A percentile compares a stretch with the other conserved stretches of the same genome.
Conservation (phyloP, 2,113 vertebrate genomes). For the Centropus bengalensis region DNA sequence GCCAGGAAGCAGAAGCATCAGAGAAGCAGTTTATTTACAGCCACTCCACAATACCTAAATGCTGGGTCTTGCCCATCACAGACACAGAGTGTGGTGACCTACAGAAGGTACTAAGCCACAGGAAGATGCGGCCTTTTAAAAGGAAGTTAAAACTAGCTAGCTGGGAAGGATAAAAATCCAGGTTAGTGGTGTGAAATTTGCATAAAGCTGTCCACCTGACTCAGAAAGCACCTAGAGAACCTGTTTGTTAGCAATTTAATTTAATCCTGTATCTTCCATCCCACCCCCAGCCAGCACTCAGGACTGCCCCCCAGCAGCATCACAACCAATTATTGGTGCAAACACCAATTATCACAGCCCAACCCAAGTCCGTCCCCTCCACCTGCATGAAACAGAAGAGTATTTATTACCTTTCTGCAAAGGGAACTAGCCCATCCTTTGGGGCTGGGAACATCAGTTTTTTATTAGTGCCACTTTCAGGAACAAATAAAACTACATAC, state of each 20-base stretch:
- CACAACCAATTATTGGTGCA: not conserved
- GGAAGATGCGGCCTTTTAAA: not conserved
- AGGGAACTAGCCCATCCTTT: not conserved
- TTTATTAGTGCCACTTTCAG: conserved; percentile 32
- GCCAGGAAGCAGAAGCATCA: not conserved
- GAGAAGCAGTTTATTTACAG: not conserved
- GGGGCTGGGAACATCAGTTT: not conserved
- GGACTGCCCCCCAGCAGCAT: not conserved
- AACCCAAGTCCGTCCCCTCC: not conserved
- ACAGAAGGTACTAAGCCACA: not conserved
- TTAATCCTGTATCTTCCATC: not conserved
- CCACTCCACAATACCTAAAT: not conserved
- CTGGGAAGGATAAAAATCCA: not conserved
- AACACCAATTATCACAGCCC: not conserved
- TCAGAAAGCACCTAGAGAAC: not conserved
- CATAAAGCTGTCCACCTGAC: not conserved
- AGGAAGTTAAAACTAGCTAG: not conserved
- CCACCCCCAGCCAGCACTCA: not conserved
- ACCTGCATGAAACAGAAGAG: not conserved
- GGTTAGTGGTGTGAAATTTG: not conserved
- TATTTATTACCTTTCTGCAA: not conserved
- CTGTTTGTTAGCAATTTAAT: not conserved
- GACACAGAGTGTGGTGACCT: not conserved
- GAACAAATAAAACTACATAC: conserved; percentile 54
- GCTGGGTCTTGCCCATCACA: not conserved